Evolutionary conservation across 1,140 invertebrate species (phyloP), one percentile per base, ranked within the genome.

Genomic region (Anoplolepis gracilipes): DNA sequence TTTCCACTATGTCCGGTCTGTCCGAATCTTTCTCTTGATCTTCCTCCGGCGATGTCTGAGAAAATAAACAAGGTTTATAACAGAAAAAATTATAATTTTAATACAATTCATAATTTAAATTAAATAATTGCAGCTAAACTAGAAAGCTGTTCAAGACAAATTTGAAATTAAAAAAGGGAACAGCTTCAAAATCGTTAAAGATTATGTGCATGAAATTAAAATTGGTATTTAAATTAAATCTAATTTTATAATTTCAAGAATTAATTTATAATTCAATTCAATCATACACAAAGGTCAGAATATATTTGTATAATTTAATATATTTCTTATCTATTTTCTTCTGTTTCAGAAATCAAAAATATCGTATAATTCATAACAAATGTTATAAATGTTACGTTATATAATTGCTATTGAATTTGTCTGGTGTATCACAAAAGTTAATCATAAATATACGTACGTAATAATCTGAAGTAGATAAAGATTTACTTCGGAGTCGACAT

Each of bases 391-490:
- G n/a, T n/a, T n/a, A n/a, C n/a, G n/a, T n/a, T n/a, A n/a, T 67
- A 67, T 11, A 67, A 39, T 59, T 65, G 3, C 4, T 19, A 65
- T 25, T 4, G 16, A 57, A 13, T 57, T 59, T n/a, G 13, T 3
- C 30, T 25, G 7, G 28, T 13, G 13, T 7, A 49, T 72, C 6
- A 5, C 10, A 11, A 39, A 25, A 77, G 8, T 0, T 25, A 16
- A 49, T 16, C 1, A 2, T 64, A 53, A 46, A 16, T 36, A 2
- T 79, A 79, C 76, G n/a, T 67, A 79, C 76, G 22, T 19, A 53
- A 10, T 53, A 67, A 30, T 69, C 76, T 4, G 42, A 36, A 39
- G 7, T 13, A 36, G 76, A 39, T 36, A 55, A 0, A 67, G 76
- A 79, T 53, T 53, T 69, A 19, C 42, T 69, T 22, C 76, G 62